Conservation (phyloP, 2,888 invertebrate genomes). For the Girardia tigrina region DNA sequence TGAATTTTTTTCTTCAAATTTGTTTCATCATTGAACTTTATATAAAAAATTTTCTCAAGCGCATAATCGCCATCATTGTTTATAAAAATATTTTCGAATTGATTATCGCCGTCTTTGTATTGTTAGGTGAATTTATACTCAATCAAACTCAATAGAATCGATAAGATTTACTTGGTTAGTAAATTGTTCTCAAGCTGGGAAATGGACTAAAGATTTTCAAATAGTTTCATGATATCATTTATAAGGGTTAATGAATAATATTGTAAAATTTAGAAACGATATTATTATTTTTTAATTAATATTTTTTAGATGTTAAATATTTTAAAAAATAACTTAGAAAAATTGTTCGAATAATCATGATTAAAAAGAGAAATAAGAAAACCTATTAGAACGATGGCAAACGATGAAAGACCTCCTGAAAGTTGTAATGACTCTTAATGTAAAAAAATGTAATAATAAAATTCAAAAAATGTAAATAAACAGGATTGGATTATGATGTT, state of each 20-base stretch:
- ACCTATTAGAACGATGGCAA: too few species aligned
- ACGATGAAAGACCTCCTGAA: too few species aligned
- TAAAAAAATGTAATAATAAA: too few species aligned
- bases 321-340: too few species aligned
- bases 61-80: not conserved
- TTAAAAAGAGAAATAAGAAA: too few species aligned
- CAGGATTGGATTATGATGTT: too few species aligned
- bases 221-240: not conserved
- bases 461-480: too few species aligned
- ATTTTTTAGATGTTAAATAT: too few species aligned
- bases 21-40: not conserved
- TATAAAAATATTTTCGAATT: slow-evolving; percentile 7
- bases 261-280: too few species aligned
- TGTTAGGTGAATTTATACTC: slow-evolving; percentile 21
- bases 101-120: not conserved
- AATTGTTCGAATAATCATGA: too few species aligned
- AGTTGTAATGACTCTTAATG: too few species aligned
- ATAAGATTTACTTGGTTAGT: not conserved
- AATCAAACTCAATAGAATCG: not conserved
- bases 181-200: not conserved
- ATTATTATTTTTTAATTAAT: too few species aligned
- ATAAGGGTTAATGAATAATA: slow-evolving; percentile 7
- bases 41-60: not conserved
- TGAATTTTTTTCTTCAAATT: not conserved
- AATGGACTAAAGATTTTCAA: not conserved